Conservation (phyloP, 2,888 invertebrate species). For the Gastrophysa polygoni region DNA sequence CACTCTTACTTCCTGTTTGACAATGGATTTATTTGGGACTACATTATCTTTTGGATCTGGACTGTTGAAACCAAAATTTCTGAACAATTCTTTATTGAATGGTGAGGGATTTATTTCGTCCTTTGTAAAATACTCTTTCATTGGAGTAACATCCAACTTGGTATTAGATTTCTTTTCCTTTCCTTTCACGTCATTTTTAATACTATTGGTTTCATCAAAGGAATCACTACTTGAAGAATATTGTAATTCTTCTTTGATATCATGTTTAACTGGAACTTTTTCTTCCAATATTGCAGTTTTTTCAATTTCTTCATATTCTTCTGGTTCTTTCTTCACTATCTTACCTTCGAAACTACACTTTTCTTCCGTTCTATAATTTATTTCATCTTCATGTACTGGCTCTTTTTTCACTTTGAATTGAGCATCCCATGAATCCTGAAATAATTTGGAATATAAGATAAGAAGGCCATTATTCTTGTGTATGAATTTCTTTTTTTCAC, state of each 20-base stretch:
- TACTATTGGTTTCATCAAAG: constrained; percentile 20
- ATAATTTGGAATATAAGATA: constrained; percentile 17
- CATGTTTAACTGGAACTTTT: neutral
- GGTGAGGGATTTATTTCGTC: constrained; percentile 43
- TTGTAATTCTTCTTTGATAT: neutral
- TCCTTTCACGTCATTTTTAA: constrained; percentile 16
- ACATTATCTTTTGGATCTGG: constrained; percentile 16
- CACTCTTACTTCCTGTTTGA: neutral
- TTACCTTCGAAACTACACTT: neutral
- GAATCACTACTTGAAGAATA: neutral
- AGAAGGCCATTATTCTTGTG: too few species aligned
- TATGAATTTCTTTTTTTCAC: constrained; percentile 7
- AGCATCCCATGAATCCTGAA: constrained; percentile 44
- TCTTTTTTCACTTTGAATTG: constrained; percentile 26
- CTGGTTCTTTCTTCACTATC: constrained; percentile 8
- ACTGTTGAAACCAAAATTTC: constrained; percentile 33
- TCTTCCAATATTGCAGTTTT: too few species aligned
- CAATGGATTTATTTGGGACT: neutral
- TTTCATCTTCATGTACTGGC: neutral
- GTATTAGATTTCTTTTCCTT: neutral
- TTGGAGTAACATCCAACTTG: constrained; percentile 17
- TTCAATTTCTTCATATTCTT: neutral
- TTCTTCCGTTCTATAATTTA: neutral
- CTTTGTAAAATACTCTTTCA: constrained; percentile 27
- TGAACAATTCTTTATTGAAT: constrained; percentile 43